phyloP scores from a whole-genome alignment of 2,888 invertebrate species.

The Lithophane socia region DNA sequence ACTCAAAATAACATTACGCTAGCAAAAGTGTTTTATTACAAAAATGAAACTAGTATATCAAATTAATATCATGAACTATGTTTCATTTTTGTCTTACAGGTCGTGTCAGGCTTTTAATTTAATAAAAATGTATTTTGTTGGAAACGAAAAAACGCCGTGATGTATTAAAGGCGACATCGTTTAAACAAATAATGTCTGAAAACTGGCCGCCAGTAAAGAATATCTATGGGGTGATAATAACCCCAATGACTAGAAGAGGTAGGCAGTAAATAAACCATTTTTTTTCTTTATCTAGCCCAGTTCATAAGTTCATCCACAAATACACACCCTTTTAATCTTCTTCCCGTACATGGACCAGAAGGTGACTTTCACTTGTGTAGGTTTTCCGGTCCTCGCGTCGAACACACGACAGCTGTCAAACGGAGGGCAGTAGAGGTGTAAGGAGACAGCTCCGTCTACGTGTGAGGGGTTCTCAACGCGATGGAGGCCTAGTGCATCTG shows the following conservation, averaged over 20 bases:
- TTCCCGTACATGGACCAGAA: slow-evolving; percentile 98
- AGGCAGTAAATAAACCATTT: no score
- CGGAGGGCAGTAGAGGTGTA: slow-evolving; percentile 99
- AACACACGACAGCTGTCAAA: slow-evolving; percentile 97
- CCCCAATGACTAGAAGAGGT: neutral
- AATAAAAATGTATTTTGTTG: no score
- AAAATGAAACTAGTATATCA: no score
- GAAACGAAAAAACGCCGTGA: neutral
- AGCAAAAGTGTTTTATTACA: no score
- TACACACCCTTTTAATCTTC: slow-evolving; percentile 92
- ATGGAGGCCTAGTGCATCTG: slow-evolving; percentile 98
- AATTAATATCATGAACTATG: no score
- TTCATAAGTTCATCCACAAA: neutral
- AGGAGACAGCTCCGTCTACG: slow-evolving; percentile 96
- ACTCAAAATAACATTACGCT: no score
- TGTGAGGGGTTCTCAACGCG: slow-evolving; percentile 98
- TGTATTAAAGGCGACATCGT: neutral
- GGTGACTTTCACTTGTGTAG: slow-evolving; percentile 92
- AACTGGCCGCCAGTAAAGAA: neutral
- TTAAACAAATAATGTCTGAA: no score
- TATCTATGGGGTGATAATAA: neutral
- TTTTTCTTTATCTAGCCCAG: no score
- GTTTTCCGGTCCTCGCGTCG: slow-evolving; percentile 96
- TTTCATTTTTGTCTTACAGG: no score
- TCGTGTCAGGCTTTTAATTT: no score